phyloP scores from a whole-genome alignment of 2,113 vertebrate species.

The Cichladusa arquata region DNA sequence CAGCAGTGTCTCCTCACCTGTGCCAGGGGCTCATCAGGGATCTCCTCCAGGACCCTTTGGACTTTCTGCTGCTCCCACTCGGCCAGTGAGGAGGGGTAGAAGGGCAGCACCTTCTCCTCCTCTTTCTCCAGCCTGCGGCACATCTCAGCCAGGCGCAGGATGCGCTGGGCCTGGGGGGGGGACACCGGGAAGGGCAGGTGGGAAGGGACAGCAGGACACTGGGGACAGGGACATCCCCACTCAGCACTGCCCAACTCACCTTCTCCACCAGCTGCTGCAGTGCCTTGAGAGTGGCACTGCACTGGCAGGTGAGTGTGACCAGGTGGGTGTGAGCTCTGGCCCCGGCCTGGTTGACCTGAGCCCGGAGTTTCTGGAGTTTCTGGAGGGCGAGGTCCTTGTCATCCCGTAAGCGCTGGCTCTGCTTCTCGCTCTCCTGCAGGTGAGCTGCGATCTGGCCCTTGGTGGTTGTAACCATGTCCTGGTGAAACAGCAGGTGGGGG shows the following conservation, averaged over 20 bases:
- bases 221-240: not conserved
- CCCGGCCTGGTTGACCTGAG: conserved; percentile 52
- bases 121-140: conserved; percentile 83
- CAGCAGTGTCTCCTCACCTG: conserved; percentile 39
- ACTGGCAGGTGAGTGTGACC: conserved; percentile 70
- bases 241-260: conserved; percentile 50
- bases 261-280: conserved; percentile 66
- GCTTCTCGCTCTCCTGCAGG: conserved; percentile 55
- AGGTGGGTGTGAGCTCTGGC: conserved; percentile 58
- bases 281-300: conserved; percentile 67
- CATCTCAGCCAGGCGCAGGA: conserved; percentile 80
- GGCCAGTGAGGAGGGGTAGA: conserved; percentile 71
- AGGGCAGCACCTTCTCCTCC: conserved; percentile 85
- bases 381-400: conserved; percentile 65
- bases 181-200: rapidly evolving
- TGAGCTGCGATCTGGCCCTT: conserved; percentile 50
- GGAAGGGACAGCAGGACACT: not conserved
- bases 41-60: not conserved
- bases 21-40: conserved; percentile 57
- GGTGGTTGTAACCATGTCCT: conserved; percentile 70
- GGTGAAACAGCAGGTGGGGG: not conserved
- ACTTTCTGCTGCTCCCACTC: conserved; percentile 58
- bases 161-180: conserved; percentile 72
- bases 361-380: conserved; percentile 73
- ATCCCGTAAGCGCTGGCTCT: not conserved